Conservation (phyloP, 2,797 vertebrate genomes). For the Enteromius viviparus region DNA sequence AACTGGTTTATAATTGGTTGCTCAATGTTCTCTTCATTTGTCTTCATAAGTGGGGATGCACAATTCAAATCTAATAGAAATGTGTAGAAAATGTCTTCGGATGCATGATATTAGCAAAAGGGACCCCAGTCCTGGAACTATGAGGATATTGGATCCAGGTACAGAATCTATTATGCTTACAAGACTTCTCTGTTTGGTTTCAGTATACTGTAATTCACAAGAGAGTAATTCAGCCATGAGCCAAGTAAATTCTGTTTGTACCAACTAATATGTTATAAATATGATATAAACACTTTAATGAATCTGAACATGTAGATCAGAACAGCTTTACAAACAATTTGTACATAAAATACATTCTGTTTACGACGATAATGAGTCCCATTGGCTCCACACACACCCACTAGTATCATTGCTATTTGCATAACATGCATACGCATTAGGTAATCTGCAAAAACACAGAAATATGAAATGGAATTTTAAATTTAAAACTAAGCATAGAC, state of each 20-base stretch:
- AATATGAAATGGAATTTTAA: not conserved
- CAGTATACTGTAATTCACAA: not conserved
- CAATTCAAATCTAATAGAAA: no score
- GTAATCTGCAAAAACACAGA: slow-evolving; percentile 9
- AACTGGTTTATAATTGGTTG: no score
- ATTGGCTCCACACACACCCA: slow-evolving; percentile 25
- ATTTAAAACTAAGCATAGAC: not conserved
- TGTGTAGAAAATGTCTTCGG: no score
- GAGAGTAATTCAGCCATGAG: not conserved
- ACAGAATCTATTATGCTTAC: not conserved
- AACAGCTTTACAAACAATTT: not conserved
- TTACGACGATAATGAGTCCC: not conserved
- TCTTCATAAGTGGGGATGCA: no score
- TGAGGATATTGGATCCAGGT: not conserved
- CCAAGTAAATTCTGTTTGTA: not conserved
- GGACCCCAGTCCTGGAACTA: not conserved
- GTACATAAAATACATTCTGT: not conserved
- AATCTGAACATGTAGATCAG: not conserved
- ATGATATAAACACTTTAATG: not conserved
- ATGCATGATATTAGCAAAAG: no score
- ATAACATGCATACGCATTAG: slow-evolving; percentile 37
- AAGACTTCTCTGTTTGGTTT: not conserved
- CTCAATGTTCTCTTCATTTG: no score
- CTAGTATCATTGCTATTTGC: slow-evolving; percentile 23
- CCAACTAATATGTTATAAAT: not conserved